Percentiles rank a stretch among this genome's conserved stretches.
These are phyloP conservation scores for Lasioglossum villosulum DNA, from an alignment of 2,888 invertebrate species.

Conservation along the genomic window DNA sequence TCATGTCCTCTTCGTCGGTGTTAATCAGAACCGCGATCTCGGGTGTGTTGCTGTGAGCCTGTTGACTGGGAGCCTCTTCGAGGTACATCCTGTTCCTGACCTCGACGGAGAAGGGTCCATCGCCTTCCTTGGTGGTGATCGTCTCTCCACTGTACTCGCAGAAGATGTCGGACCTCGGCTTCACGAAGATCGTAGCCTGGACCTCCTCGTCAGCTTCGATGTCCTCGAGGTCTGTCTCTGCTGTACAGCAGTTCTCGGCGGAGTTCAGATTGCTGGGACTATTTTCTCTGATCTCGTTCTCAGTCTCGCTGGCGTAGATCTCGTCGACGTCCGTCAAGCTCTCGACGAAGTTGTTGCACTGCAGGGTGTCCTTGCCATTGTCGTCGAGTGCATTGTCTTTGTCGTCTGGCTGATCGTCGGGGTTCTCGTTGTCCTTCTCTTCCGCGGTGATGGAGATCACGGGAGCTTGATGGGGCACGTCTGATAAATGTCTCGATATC, in stretches of 20 bases:
- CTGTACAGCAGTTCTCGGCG: slow-evolving; percentile 67
- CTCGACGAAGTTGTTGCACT: slow-evolving; percentile 76
- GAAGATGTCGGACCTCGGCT: slow-evolving; percentile 76
- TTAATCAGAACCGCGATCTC: slow-evolving; percentile 74
- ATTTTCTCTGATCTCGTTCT: slow-evolving; percentile 53
- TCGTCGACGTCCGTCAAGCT: slow-evolving; percentile 82
- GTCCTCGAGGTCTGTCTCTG: slow-evolving; percentile 82
- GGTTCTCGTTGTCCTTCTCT: slow-evolving; percentile 17
- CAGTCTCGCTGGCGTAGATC: slow-evolving; percentile 80
- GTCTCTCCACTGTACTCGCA: slow-evolving; percentile 80
- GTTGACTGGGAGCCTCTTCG: slow-evolving; percentile 22
- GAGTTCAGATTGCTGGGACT: slow-evolving; percentile 62
- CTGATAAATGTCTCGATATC: slow-evolving; percentile 35
- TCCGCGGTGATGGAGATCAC: slow-evolving; percentile 78
- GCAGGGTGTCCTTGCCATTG: slow-evolving; percentile 55
- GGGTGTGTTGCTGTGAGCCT: slow-evolving; percentile 30
- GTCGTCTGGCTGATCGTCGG: not conserved
- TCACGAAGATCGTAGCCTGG: slow-evolving; percentile 72
- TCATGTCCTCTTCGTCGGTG: slow-evolving; percentile 82
- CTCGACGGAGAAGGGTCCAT: slow-evolving; percentile 82
- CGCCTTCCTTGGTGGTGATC: slow-evolving; percentile 82
- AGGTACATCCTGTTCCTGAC: slow-evolving; percentile 79
- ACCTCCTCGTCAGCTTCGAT: slow-evolving; percentile 79
- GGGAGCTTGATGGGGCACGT: slow-evolving; percentile 65
- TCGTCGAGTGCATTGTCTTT: not conserved